Percentiles rank a stretch among this genome's conserved stretches.
Evolutionary conservation across 2,888 invertebrate species (phyloP).

Genomic region (Cerastoderma edule): DNA sequence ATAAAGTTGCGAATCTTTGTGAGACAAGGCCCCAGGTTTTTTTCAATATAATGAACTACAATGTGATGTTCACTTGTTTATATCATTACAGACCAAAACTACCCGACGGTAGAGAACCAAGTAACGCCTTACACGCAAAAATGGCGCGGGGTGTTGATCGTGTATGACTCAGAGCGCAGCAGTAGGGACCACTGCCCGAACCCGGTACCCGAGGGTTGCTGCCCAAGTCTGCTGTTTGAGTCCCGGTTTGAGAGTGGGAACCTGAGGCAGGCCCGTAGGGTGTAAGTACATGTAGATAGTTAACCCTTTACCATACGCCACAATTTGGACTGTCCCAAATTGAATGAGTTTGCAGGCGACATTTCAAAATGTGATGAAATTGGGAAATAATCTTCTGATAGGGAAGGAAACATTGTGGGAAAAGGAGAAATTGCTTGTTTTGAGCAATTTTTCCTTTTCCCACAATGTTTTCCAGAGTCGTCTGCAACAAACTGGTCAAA

Average conservation of each 20-base stretch:
- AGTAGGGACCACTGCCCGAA: conserved; percentile 76
- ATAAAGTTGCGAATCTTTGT: too few relatives aligned
- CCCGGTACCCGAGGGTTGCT: conserved; percentile 76
- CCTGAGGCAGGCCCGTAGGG: conserved; percentile 81
- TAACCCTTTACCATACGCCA: background rate
- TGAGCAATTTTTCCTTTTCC: too few relatives aligned
- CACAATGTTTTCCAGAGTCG: too few relatives aligned
- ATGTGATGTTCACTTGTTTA: background rate
- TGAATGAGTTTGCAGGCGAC: background rate
- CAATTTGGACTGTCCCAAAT: background rate
- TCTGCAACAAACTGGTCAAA: too few relatives aligned
- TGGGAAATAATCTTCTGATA: too few relatives aligned
- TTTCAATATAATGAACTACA: too few relatives aligned
- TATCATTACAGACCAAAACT: conserved; percentile 63
- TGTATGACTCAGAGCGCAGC: conserved; percentile 81
- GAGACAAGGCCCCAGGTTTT: too few relatives aligned
- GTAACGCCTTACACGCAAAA: conserved; percentile 72
- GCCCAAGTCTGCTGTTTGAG: conserved; percentile 82
- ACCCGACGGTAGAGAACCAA: conserved; percentile 78
- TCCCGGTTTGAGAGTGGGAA: conserved; percentile 83
- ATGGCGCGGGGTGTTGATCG: conserved; percentile 80
- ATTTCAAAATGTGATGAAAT: background rate
- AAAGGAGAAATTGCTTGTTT: too few relatives aligned
- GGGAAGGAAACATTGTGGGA: too few relatives aligned
- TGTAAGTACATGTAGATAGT: conserved; percentile 80